Conservation (phyloP, 2,113 vertebrate species). For the Acanthochromis polyacanthus region DNA sequence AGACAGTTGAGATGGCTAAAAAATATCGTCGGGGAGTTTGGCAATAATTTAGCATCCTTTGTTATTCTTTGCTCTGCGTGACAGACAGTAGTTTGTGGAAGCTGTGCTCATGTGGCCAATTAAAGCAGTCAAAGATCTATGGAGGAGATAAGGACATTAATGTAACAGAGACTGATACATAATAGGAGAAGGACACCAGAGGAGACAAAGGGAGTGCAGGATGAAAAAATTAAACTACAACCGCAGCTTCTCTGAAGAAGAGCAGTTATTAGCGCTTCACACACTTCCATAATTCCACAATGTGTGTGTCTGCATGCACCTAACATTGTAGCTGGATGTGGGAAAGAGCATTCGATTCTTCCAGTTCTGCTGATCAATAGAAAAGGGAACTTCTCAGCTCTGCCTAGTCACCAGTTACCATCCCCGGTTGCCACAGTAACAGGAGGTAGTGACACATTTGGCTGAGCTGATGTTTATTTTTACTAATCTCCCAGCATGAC, state of each 20-base stretch:
- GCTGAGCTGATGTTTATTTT: conserved; percentile 70
- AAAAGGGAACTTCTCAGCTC: conserved; percentile 23
- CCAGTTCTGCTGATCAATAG: conserved; percentile 48
- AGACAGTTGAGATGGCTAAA: no score
- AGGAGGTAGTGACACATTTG: conserved; percentile 65
- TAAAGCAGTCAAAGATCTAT: conserved; percentile 20
- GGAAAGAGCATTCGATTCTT: neutral
- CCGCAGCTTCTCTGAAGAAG: conserved; percentile 9
- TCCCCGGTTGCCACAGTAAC: conserved; percentile 70
- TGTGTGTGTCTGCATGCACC: neutral
- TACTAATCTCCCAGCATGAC: conserved; percentile 58
- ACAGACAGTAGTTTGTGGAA: neutral
- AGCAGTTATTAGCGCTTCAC: conserved; percentile 15
- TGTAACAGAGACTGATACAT: conserved; percentile 28
- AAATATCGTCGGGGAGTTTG: no score
- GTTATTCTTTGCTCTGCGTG: neutral
- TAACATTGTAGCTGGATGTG: no score
- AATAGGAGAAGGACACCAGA: conserved; percentile 13
- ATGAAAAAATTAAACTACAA: conserved; percentile 1
- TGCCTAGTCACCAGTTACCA: conserved; percentile 48
- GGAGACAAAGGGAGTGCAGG: neutral
- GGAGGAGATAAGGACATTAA: neutral
- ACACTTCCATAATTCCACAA: neutral
- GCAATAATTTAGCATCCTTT: neutral
- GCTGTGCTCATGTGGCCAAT: conserved; percentile 21